These are phyloP conservation scores for Halocynthia roretzi DNA, from an alignment of 23 tunicate species.

Conservation along the genomic window DNA sequence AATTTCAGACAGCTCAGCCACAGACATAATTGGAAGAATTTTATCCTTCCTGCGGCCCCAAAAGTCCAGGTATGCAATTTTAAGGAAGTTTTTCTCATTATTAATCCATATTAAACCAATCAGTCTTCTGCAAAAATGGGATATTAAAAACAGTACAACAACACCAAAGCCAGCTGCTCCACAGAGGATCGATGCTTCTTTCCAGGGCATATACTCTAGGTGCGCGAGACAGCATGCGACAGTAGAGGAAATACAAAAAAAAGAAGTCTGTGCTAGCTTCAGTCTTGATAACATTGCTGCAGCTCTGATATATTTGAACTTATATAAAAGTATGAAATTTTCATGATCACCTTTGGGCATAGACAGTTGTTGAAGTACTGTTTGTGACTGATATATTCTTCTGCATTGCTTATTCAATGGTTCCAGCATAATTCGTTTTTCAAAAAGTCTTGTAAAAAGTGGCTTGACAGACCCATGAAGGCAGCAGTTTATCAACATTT, in stretches of 20 bases:
- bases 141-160: slow-evolving; percentile 14
- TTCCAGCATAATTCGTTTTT: no score
- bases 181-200: neutral
- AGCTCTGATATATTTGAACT: slow-evolving; percentile 12
- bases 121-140: slow-evolving; percentile 29
- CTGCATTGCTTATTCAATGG: no score
- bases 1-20: slow-evolving; percentile 18
- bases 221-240: slow-evolving; percentile 2
- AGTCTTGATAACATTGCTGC: slow-evolving; percentile 22
- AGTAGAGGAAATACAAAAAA: slow-evolving; percentile 22
- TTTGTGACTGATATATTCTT: no score
- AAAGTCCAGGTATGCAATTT: slow-evolving; percentile 46
- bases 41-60: slow-evolving; percentile 41
- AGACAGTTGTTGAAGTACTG: neutral
- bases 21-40: slow-evolving; percentile 10
- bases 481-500: no score
- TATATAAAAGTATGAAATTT: slow-evolving; percentile 18
- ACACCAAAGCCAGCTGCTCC: slow-evolving; percentile 22
- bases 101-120: slow-evolving; percentile 35
- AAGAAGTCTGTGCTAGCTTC: slow-evolving; percentile 25
- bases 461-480: no score
- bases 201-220: neutral
- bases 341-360: slow-evolving; percentile 24
- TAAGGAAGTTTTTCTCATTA: slow-evolving; percentile 2
- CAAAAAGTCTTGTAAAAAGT: no score